phyloP scores from a whole-genome alignment of 2,888 invertebrate genomes.

The Escarpia spicata region DNA sequence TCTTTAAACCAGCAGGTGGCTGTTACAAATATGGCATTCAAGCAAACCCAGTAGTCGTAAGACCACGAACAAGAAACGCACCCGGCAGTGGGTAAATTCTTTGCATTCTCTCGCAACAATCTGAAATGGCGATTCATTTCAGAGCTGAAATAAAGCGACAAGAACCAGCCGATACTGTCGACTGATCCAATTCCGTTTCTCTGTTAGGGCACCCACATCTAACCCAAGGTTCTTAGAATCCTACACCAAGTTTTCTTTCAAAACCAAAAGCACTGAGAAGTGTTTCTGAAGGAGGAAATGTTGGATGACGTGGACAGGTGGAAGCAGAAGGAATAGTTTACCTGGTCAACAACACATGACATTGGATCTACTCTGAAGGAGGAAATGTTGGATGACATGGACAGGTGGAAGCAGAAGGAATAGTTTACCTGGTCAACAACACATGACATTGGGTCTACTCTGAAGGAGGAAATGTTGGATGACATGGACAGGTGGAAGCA shows the following conservation, averaged over 20 bases:
- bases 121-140: slow-evolving; percentile 13
- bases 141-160: background rate
- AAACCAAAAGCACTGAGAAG: too few relatives aligned
- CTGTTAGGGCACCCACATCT: background rate
- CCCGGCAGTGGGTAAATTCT: background rate
- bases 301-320: too few relatives aligned
- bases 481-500: too few relatives aligned
- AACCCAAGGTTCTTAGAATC: background rate
- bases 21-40: background rate
- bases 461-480: too few relatives aligned
- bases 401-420: too few relatives aligned
- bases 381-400: too few relatives aligned
- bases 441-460: too few relatives aligned
- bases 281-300: too few relatives aligned
- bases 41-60: background rate
- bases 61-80: background rate
- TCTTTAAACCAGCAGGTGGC: background rate
- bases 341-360: too few relatives aligned
- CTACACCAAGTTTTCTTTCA: background rate
- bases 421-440: too few relatives aligned
- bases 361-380: too few relatives aligned
- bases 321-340: too few relatives aligned
- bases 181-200: background rate
- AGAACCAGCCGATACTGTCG: background rate
- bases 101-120: background rate